phyloP scores from a whole-genome alignment of 2,888 invertebrate genomes.

The Camptogramma bilineatum region DNA sequence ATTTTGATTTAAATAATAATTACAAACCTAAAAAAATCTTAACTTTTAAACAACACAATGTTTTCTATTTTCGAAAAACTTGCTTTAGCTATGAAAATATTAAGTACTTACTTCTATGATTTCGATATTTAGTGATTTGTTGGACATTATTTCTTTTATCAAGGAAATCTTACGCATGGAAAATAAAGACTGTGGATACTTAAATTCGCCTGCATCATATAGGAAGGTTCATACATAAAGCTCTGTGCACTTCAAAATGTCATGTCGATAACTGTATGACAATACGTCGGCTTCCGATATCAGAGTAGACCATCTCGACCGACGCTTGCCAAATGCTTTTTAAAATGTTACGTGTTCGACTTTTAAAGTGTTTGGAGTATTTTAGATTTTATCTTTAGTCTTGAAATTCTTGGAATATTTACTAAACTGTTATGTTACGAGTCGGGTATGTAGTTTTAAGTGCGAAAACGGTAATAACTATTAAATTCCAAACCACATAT shows the following conservation, averaged over 20 bases:
- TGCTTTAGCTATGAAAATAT: no score
- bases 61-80: no score
- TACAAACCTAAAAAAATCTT: no score
- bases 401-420: slow-evolving; percentile 8
- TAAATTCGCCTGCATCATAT: not conserved
- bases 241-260: slow-evolving; percentile 62
- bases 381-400: slow-evolving; percentile 17
- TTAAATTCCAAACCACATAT: not conserved
- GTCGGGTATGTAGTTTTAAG: not conserved
- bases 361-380: slow-evolving; percentile 36
- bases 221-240: slow-evolving; percentile 56
- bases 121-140: no score
- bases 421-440: not conserved
- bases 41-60: no score
- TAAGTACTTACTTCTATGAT: no score
- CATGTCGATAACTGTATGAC: slow-evolving; percentile 57
- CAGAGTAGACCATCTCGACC: slow-evolving; percentile 47
- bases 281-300: slow-evolving; percentile 50
- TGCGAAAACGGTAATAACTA: not conserved
- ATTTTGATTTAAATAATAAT: no score
- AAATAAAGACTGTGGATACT: not conserved
- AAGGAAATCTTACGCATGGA: not conserved
- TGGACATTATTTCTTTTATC: no score
- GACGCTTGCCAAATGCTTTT: slow-evolving; percentile 45
- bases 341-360: slow-evolving; percentile 38